A percentile compares a stretch with the other conserved stretches of the same genome.
These are phyloP conservation scores for Plecturocebus donacophilus DNA, from an alignment of 2,113 vertebrate genomes.

Conservation along the genomic window DNA sequence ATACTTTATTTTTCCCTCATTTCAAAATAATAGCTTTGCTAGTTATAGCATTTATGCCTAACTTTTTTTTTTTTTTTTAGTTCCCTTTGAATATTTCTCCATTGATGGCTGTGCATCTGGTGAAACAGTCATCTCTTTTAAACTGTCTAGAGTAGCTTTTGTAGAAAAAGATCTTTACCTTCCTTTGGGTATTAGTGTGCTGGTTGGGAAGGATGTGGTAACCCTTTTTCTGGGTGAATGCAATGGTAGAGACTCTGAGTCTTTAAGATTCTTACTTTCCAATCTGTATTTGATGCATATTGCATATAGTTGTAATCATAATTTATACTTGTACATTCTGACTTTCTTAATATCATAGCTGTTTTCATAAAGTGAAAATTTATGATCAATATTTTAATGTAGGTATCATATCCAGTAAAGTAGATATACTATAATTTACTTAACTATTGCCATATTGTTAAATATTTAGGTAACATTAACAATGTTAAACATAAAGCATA, in stretches of 20 bases:
- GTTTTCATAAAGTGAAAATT: not conserved
- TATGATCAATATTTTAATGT: not conserved
- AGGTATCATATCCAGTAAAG: not conserved
- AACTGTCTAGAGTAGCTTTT: not conserved
- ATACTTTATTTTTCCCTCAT: not conserved
- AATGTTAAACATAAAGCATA: constrained; percentile 3
- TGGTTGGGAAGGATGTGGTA: not conserved
- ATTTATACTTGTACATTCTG: not conserved
- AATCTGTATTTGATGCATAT: not conserved
- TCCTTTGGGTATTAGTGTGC: not conserved
- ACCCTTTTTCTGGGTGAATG: not conserved
- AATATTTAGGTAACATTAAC: not conserved
- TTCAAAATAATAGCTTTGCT: not conserved
- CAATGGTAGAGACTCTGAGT: not conserved
- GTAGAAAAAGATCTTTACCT: not conserved
- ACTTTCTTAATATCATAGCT: not conserved
- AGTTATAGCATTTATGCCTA: not conserved
- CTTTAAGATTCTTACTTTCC: not conserved
- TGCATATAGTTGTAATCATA: not conserved
- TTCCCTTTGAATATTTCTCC: not conserved
- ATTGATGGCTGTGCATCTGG: not conserved
- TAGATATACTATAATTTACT: not conserved
- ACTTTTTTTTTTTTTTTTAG: not conserved
- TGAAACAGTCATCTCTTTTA: not conserved
- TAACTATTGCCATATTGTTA: not conserved